These are phyloP conservation scores for Drosophila pegasa DNA, from an alignment of 2,888 invertebrate species.

Conservation along the genomic window DNA sequence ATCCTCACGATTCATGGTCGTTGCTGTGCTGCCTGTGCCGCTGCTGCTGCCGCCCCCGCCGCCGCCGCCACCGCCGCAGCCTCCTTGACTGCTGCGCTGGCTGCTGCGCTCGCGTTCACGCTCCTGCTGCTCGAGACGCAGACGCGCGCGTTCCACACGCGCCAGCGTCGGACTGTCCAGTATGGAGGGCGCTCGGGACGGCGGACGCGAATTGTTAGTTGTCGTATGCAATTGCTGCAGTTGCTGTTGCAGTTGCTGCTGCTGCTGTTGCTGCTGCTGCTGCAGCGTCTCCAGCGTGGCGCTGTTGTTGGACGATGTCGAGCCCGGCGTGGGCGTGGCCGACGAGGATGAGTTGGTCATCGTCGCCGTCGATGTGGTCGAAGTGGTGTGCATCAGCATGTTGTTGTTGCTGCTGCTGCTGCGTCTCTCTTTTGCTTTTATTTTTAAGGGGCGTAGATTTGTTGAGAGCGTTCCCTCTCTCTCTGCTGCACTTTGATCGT, in stretches of 20 bases:
- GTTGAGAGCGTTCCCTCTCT: slow-evolving; percentile 25
- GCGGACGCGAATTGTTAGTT: slow-evolving; percentile 77
- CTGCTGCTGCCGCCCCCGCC: slow-evolving; percentile 72
- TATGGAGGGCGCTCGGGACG: slow-evolving; percentile 85
- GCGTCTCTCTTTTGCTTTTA: background rate
- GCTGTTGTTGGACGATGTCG: slow-evolving; percentile 78
- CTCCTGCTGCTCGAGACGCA: slow-evolving; percentile 85
- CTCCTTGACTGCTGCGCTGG: slow-evolving; percentile 62
- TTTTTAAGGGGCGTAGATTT: slow-evolving; percentile 23
- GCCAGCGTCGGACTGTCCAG: slow-evolving; percentile 87
- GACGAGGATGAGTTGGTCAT: slow-evolving; percentile 76
- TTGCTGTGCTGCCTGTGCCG: slow-evolving; percentile 73
- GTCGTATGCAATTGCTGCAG: slow-evolving; percentile 67
- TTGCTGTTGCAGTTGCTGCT: slow-evolving; percentile 65
- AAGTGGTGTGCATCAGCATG: slow-evolving; percentile 73
- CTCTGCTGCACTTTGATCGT: slow-evolving; percentile 30
- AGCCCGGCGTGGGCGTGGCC: slow-evolving; percentile 81
- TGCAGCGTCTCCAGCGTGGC: slow-evolving; percentile 75
- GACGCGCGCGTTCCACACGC: slow-evolving; percentile 87
- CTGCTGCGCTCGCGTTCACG: slow-evolving; percentile 60
- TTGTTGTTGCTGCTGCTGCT: slow-evolving; percentile 3
- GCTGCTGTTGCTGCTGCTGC: slow-evolving; percentile 61
- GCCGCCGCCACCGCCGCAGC: slow-evolving; percentile 45
- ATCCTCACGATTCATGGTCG: slow-evolving; percentile 82
- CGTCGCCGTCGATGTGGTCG: slow-evolving; percentile 72